phyloP scores from a whole-genome alignment of 2,113 vertebrate genomes.

The Xiphophorus maculatus region DNA sequence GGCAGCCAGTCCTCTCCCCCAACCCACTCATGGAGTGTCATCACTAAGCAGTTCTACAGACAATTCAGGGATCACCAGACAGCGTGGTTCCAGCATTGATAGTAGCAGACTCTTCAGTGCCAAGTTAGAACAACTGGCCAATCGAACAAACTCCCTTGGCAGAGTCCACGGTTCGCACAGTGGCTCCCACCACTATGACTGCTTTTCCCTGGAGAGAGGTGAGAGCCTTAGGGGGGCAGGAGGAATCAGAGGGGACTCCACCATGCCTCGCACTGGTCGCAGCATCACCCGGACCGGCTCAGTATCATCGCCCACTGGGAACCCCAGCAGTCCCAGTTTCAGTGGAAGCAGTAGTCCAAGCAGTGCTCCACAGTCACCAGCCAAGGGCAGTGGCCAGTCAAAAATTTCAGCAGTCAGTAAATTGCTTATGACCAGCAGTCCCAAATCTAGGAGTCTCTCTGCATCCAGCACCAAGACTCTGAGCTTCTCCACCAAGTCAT shows the following conservation, averaged over 20 bases:
- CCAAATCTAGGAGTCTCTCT: slow-evolving; percentile 90
- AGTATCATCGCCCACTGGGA: slow-evolving; percentile 75
- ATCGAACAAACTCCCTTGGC: slow-evolving; percentile 92
- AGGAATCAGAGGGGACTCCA: slow-evolving; percentile 85
- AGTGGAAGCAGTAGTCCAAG: slow-evolving; percentile 47
- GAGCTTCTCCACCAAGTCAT: slow-evolving; percentile 96
- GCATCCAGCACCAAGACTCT: slow-evolving; percentile 92
- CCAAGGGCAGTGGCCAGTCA: slow-evolving; percentile 85
- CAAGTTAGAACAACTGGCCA: slow-evolving; percentile 92
- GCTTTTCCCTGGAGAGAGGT: slow-evolving; percentile 90
- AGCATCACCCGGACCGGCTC: slow-evolving; percentile 84
- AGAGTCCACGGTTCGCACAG: slow-evolving; percentile 66
- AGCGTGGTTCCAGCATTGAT: slow-evolving; percentile 81
- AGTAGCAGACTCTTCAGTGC: slow-evolving; percentile 93
- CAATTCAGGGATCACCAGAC: slow-evolving; percentile 77
- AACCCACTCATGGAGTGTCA: slow-evolving; percentile 70
- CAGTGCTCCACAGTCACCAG: slow-evolving; percentile 82
- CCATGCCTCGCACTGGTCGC: slow-evolving; percentile 88
- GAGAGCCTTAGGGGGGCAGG: slow-evolving; percentile 83
- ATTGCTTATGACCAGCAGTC: slow-evolving; percentile 92
- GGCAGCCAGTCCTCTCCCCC: slow-evolving; percentile 89
- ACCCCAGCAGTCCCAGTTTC: slow-evolving; percentile 22
- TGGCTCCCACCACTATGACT: slow-evolving; percentile 86
- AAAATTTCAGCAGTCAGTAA: slow-evolving; percentile 97
- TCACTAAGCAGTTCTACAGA: slow-evolving; percentile 79